Conservation (phyloP, 1,140 invertebrate species). For the Heliconius hewitsoni region DNA sequence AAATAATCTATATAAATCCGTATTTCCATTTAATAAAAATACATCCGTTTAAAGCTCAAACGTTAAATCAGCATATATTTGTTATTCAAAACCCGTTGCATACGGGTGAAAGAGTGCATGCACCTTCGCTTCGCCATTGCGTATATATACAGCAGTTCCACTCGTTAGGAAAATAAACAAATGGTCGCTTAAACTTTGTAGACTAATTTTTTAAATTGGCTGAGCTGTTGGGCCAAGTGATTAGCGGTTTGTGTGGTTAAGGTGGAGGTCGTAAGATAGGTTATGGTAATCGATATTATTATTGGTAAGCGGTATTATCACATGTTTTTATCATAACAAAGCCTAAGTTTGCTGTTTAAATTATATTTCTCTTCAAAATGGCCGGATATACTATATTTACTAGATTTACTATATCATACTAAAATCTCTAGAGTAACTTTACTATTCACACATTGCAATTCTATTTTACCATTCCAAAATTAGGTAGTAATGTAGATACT, state of each 20-base stretch:
- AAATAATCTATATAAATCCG: neutral
- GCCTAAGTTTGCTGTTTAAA: no score
- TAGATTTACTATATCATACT: no score
- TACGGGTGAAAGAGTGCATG: constrained; percentile 24
- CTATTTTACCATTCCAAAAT: neutral
- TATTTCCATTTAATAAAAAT: neutral
- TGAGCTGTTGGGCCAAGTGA: neutral
- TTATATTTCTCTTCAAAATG: no score
- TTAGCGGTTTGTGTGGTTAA: neutral
- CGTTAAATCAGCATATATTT: constrained; percentile 12
- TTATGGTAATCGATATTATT: no score
- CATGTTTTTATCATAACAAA: no score
- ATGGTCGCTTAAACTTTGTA: neutral
- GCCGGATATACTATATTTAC: no score
- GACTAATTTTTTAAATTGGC: neutral
- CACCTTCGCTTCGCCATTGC: constrained; percentile 12
- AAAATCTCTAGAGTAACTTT: neutral
- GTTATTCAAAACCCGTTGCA: constrained; percentile 12
- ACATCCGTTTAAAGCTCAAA: neutral
- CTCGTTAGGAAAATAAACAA: neutral
- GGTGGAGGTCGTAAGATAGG: no score
- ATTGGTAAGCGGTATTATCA: no score
- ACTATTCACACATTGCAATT: neutral
- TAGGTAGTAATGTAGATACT: neutral
- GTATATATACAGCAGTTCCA: neutral